Evolutionary conservation across 2,797 vertebrate species (phyloP).

Genomic region (Varecia variegata): DNA sequence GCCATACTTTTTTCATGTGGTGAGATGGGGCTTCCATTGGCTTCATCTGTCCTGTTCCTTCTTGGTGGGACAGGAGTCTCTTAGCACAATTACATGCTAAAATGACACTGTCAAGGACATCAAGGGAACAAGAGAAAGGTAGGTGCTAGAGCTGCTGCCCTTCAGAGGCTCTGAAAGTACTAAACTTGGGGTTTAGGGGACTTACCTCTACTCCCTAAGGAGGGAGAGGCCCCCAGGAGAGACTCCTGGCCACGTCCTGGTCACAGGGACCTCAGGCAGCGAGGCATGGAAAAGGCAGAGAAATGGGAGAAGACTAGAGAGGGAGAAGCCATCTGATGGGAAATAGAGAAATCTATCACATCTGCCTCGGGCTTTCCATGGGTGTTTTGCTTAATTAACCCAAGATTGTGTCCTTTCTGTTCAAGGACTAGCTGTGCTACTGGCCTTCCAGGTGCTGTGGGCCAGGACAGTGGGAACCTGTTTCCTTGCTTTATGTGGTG

Average conservation of each 20-base stretch:
- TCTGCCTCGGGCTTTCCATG: neutral
- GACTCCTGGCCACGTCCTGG: neutral
- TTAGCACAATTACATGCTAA: neutral
- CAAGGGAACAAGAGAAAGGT: neutral
- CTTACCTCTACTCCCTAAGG: neutral
- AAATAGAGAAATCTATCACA: neutral
- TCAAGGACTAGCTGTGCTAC: fast-evolving
- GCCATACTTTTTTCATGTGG: neutral
- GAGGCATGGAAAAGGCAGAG: neutral
- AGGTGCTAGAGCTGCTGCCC: neutral
- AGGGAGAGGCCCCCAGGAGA: neutral
- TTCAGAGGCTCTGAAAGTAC: neutral
- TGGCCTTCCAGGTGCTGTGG: neutral
- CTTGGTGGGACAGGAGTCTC: neutral
- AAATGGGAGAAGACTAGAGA: neutral
- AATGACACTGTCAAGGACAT: neutral
- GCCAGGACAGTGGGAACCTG: neutral
- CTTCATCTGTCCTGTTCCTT: neutral
- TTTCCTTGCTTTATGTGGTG: neutral
- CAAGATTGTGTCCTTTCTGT: neutral
- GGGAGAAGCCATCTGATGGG: neutral
- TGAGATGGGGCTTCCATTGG: neutral
- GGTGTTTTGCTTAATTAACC: neutral
- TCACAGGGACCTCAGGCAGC: neutral
- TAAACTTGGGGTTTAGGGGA: too few species aligned